Evolutionary conservation across 2,888 invertebrate species (phyloP), one percentile per base, ranked within the genome.

Genomic region (Urechis unicinctus): DNA sequence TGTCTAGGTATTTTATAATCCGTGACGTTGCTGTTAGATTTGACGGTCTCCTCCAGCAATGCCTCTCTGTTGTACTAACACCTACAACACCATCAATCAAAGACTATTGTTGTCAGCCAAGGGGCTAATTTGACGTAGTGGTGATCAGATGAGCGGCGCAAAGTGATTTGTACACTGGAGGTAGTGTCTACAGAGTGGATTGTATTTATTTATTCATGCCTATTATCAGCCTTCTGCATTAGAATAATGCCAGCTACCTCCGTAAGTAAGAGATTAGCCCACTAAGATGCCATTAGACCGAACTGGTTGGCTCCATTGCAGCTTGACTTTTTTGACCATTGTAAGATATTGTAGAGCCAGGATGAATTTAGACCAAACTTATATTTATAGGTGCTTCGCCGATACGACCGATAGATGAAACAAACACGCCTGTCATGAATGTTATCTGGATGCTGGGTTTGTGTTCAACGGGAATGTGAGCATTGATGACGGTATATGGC

Each of bases 401-500:
- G n/a, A n/a, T n/a, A n/a, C n/a, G n/a, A n/a, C n/a, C n/a, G n/a
- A n/a, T n/a, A n/a, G n/a, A n/a, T n/a, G n/a, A n/a, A n/a, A n/a
- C 22, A 49, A 6, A 9, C 9, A 13, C 24, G 21, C 48, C 47
- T 2, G 66, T 65, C 24, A 25, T 43, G 60, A 66, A 66, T 28
- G 48, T 46, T 9, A 65, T 41, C 26, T 53, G 53, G n/a, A 26
- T 21, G 42, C 64, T 65, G 36, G 64, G 59, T 17, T 55, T 58
- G 2, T 64, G 61, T 29, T 57, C 52, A 41, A 58, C 65, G 25
- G 52, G 50, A 22, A 65, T 61, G 31, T 61, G 62, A 4, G 64
- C 62, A 1, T 61, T 65, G 56, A 65, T 60, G 56, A 65, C 60
- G 25, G 65, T 65, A 54, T 53, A 65, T n/a, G 65, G 65, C 64